These are phyloP conservation scores for Cephus pulcher DNA, from an alignment of 2,888 invertebrate genomes.

Conservation along the genomic window DNA sequence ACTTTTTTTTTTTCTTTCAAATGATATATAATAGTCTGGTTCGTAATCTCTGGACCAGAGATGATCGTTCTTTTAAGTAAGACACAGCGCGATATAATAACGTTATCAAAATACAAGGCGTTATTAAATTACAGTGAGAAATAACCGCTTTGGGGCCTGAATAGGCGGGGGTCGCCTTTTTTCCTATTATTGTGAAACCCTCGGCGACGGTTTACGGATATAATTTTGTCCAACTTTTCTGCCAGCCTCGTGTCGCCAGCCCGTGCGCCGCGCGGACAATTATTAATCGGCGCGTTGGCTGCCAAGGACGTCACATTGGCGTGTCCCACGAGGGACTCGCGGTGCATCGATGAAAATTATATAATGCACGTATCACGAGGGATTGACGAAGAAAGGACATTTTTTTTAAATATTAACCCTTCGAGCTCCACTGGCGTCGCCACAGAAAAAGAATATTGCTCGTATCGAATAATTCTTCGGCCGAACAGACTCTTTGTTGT, in stretches of 20 bases:
- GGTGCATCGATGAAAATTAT: background rate
- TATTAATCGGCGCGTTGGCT: conserved; percentile 40
- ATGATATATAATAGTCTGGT: background rate
- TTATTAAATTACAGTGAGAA: conserved; percentile 56
- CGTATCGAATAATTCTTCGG: too few relatives aligned
- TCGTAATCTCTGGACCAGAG: background rate
- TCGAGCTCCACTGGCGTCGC: too few relatives aligned
- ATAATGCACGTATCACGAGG: background rate
- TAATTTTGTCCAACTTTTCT: conserved; percentile 24
- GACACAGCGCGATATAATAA: conserved; percentile 19
- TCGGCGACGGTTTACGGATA: conserved; percentile 18
- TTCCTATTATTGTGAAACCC: conserved; percentile 58
- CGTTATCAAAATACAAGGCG: conserved; percentile 36
- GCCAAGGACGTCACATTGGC: conserved; percentile 57
- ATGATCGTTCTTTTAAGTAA: background rate
- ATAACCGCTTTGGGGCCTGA: conserved; percentile 54
- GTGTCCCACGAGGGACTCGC: conserved; percentile 11
- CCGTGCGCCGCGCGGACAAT: conserved; percentile 33
- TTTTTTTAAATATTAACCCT: too few relatives aligned
- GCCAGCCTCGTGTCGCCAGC: too few relatives aligned
- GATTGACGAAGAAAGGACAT: background rate
- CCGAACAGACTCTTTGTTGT: background rate
- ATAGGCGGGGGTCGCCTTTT: conserved; percentile 49
- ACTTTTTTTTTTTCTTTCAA: background rate
- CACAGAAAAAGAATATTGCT: too few relatives aligned